These are phyloP conservation scores for Carassius auratus DNA, from an alignment of 2,113 vertebrate genomes.

Conservation along the genomic window DNA sequence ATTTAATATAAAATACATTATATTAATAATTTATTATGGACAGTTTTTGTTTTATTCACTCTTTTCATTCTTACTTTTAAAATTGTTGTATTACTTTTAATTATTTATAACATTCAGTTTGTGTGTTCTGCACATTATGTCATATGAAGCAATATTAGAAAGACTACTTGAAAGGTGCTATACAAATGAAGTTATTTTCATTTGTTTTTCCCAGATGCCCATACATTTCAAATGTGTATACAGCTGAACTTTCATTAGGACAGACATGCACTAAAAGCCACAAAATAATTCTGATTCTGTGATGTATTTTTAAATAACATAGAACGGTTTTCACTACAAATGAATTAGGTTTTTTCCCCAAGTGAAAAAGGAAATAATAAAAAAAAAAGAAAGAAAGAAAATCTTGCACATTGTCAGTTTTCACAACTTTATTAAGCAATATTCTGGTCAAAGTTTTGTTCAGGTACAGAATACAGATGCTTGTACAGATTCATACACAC, in stretches of 20 bases:
- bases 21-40: not conserved
- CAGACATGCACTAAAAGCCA: not conserved
- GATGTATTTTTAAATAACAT: not conserved
- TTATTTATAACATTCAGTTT: not conserved
- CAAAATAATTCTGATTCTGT: not conserved
- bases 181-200: not conserved
- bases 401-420: not conserved
- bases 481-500: slow-evolving; percentile 65
- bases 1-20: not conserved
- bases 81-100: not conserved
- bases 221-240: not conserved
- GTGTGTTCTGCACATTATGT: not conserved
- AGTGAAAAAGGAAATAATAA: not conserved
- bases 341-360: not conserved
- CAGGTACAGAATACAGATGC: not conserved
- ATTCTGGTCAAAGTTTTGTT: not conserved
- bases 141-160: not conserved
- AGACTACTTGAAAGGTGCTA: not conserved
- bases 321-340: not conserved
- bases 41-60: not conserved
- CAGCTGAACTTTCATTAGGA: not conserved
- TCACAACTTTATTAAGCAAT: not conserved
- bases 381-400: too few species aligned
- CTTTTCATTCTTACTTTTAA: not conserved
- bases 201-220: not conserved